Evolutionary conservation across 2,113 vertebrate genomes (phyloP), one percentile per base, ranked within the genome.

Genomic region (Eublepharis macularius): DNA sequence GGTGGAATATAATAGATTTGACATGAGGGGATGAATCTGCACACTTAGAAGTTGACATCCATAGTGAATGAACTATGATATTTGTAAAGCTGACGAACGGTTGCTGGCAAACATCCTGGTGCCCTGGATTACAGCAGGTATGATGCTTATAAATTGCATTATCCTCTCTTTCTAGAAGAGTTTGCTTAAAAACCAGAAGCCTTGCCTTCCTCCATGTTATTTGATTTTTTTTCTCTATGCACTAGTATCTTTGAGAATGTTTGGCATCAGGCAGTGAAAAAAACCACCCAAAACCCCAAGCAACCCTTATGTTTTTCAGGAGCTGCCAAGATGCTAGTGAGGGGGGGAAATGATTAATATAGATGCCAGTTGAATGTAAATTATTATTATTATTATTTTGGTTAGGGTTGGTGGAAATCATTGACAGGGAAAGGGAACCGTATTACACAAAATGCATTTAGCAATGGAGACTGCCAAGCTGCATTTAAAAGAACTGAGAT

Each of bases 271-370:
- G 87, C 82, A 80, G 87, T 94, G 93, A 95, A 93, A 92, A 92
- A 94, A 51, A 4, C 5, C 19, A 21, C 54, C 5, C 21, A 8
- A 4, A 3, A 32, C 95, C 94, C 87, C 86, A 94, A 90, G 90
- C 90, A 93, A 92, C 94, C 93, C 94, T 94, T 95, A 92, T 92
- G 91, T 90, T 93, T 95, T 95, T 91, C 89, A 93, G 92, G 92
- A 91, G 90, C 91, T 95, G 91, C 94, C 94, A 95, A 94, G 91
- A 93, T 83, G 92, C 91, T 91, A 89, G 49, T 94, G 90, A 93
- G 87, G 84, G 94, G 92, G 80, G 87, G 51, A 94, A 95, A 94
- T 93, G 89, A 94, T 95, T 95, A 95, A 91, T 93, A 92, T 88
- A 95, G 93, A 92, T 88, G 80, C n/a, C 88, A 88, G 86, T 90